Evolutionary conservation across 2,113 vertebrate species (phyloP).

Genomic region (Gobiocypris rarus): DNA sequence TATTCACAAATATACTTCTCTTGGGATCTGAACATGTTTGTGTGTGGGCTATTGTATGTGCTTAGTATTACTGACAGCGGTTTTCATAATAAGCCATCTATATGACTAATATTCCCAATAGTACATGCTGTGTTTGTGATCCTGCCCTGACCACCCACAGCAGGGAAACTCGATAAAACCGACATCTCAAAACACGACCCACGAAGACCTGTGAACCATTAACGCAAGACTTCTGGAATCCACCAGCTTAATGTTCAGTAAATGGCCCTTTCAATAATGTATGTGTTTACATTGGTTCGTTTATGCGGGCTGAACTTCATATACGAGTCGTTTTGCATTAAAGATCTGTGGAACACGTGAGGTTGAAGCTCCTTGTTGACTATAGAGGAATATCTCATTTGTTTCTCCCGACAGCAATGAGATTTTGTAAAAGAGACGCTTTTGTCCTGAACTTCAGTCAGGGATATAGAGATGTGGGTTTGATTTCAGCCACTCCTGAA

Average conservation of each 20-base stretch:
- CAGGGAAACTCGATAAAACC: neutral
- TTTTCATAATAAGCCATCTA: neutral
- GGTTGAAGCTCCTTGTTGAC: neutral
- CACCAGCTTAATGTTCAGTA: slow-evolving; percentile 57
- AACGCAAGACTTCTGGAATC: slow-evolving; percentile 67
- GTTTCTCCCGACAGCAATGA: neutral
- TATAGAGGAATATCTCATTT: neutral
- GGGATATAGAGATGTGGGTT: slow-evolving; percentile 14
- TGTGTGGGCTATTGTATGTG: neutral
- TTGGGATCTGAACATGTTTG: neutral
- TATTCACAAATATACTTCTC: neutral
- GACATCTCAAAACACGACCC: slow-evolving; percentile 1
- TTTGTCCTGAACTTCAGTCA: slow-evolving; percentile 10
- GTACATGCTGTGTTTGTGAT: neutral
- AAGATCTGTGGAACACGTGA: neutral
- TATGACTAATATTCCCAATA: neutral
- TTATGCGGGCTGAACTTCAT: neutral
- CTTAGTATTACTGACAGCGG: neutral
- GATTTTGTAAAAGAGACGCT: neutral
- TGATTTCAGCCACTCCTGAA: slow-evolving; percentile 16
- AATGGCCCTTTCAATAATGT: slow-evolving; percentile 65
- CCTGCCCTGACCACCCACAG: slow-evolving; percentile 35
- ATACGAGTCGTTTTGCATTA: neutral
- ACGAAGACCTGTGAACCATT: slow-evolving; percentile 54
- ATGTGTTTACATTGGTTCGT: neutral